A percentile compares a stretch with the other conserved stretches of the same genome.
Conservation (phyloP, 1,140 invertebrate species). For the Euglossa dilemma region DNA sequence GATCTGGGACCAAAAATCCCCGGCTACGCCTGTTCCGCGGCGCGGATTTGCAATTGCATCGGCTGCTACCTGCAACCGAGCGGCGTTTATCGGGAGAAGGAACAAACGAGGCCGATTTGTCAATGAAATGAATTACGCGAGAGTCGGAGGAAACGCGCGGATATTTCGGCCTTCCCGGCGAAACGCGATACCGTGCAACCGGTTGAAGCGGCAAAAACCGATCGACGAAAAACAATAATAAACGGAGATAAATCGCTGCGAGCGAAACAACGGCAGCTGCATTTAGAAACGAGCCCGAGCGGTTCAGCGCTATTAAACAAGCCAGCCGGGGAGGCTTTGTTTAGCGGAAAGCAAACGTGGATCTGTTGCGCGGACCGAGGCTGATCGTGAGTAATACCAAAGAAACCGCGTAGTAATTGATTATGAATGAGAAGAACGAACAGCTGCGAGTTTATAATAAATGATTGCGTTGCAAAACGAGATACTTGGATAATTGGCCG, state of each 20-base stretch:
- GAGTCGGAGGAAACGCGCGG: background rate
- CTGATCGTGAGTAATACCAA: background rate
- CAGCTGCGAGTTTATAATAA: background rate
- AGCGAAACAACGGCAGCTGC: background rate
- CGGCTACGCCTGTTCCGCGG: background rate
- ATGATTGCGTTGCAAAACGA: background rate
- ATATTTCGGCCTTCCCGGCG: slow-evolving; percentile 28
- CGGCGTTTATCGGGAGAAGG: slow-evolving; percentile 26
- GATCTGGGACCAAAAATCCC: too few relatives aligned
- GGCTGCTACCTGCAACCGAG: background rate
- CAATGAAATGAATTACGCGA: slow-evolving; percentile 19
- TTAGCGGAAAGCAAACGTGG: background rate
- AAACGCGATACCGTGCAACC: background rate
- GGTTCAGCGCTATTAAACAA: slow-evolving; percentile 3
- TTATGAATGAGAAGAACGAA: background rate
- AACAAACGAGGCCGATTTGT: slow-evolving; percentile 33
- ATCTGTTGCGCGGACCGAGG: too few relatives aligned
- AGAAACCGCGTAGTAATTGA: background rate
- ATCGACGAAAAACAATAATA: slow-evolving; percentile 10
- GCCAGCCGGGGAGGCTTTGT: background rate
- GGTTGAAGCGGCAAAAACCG: background rate
- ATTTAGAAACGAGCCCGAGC: background rate
- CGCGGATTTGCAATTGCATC: slow-evolving; percentile 7
- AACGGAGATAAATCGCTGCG: slow-evolving; percentile 19
- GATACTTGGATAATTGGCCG: too few relatives aligned